phyloP scores from a whole-genome alignment of 2,888 invertebrate species.

The Geophilus truncorum region DNA sequence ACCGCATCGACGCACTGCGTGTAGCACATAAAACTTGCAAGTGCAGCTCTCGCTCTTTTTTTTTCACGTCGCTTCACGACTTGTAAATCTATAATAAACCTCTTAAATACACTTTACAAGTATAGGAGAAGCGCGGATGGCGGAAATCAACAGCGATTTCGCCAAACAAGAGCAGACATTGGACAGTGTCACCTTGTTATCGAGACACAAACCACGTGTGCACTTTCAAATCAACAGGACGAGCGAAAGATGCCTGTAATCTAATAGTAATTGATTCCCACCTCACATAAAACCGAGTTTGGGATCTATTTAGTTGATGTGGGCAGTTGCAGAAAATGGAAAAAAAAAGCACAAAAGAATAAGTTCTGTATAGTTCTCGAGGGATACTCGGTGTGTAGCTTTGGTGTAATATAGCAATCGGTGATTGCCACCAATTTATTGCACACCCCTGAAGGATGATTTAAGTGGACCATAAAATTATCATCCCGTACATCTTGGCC shows the following conservation, averaged over 20 bases:
- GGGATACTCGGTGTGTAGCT: conserved; percentile 20
- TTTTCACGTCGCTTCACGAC: conserved; percentile 1
- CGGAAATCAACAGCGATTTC: not conserved
- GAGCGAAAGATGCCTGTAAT: not conserved
- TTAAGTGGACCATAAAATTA: conserved; percentile 35
- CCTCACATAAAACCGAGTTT: conserved; percentile 18
- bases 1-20: conserved; percentile 21
- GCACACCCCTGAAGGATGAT: conserved; percentile 22
- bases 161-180: not conserved
- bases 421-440: conserved; percentile 29
- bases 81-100: conserved; percentile 27
- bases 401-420: conserved; percentile 29
- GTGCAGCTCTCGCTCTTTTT: not conserved
- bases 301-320: not conserved
- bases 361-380: not conserved
- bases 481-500: conserved; percentile 32
- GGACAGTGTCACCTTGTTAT: conserved; percentile 21
- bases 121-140: not conserved
- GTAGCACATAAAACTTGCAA: conserved; percentile 18
- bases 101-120: conserved; percentile 14
- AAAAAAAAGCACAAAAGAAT: not conserved
- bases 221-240: conserved; percentile 16
- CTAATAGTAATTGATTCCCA: conserved; percentile 25
- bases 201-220: conserved; percentile 11
- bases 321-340: not conserved